These are phyloP conservation scores for Podarcis lilfordi DNA, from an alignment of 2,797 vertebrate genomes.

Conservation along the genomic window DNA sequence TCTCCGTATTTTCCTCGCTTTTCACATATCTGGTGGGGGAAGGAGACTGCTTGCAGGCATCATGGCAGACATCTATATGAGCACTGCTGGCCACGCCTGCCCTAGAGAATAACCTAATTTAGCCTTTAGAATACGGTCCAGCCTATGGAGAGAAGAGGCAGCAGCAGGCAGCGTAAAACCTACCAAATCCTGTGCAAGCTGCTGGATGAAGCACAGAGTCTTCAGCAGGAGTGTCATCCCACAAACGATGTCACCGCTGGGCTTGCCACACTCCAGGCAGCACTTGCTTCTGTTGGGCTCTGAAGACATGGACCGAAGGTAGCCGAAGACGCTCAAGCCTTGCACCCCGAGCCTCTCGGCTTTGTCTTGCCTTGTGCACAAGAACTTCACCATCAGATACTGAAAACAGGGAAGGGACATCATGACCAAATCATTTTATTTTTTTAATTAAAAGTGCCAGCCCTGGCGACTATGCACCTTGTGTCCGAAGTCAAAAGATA, in stretches of 20 bases:
- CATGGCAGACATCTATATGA: too few relatives aligned
- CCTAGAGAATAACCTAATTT: too few relatives aligned
- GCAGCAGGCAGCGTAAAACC: neutral
- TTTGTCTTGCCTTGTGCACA: conserved; percentile 91
- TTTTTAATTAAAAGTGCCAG: neutral
- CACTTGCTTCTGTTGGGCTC: conserved; percentile 79
- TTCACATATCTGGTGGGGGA: too few relatives aligned
- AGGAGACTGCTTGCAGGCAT: too few relatives aligned
- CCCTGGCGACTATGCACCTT: accelerated
- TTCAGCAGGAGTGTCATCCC: conserved; percentile 90
- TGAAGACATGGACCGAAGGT: conserved; percentile 80
- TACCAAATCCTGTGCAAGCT: conserved; percentile 94
- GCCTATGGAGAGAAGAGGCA: neutral
- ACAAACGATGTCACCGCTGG: conserved; percentile 71
- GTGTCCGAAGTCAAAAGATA: neutral
- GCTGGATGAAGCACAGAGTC: conserved; percentile 93
- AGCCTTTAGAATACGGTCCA: too few relatives aligned
- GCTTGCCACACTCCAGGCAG: conserved; percentile 74
- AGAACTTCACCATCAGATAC: conserved; percentile 98
- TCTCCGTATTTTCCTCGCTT: too few relatives aligned
- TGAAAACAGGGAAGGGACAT: conserved; percentile 56
- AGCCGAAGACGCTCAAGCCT: conserved; percentile 88
- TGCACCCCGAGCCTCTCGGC: conserved; percentile 94
- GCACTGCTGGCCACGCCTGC: too few relatives aligned
- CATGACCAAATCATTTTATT: neutral